Base-by-base conservation (phyloP, 2,797 vertebrate species). In the Gymnodraco acuticeps region DNA sequence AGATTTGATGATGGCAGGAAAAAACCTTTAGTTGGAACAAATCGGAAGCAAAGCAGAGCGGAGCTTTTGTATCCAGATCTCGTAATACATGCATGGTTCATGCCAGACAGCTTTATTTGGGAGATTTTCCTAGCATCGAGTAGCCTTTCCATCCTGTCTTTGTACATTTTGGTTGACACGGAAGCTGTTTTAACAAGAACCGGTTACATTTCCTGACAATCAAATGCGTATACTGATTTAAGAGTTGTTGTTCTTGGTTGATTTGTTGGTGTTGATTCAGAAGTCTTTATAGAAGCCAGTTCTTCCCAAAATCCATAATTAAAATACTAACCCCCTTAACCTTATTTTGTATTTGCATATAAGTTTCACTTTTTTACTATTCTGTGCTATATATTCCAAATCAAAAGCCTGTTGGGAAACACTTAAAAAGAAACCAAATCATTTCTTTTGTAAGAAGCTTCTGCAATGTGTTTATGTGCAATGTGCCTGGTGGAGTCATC, bases 401-500 rank as follows among this genome's bases (percentile, higher is more conserved):
- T 43, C 0, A 2, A 69, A 68, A 56, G 9, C n/a, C 31, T 27
- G 38, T 47, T 69, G 56, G 60, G 54, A 73, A 69, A 43, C 27
- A 48, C 10, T 70, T 33, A 6, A 59, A 61, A 63, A 33, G n/a
- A 5, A 66, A 58, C 20, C 15, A 61, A 63, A 51, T 38, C 0
- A 33, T 77, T 31, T 64, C 45, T 17, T 56, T 52, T 52, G 42
- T 19, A 65, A 69, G 45, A 45, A 66, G 43, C 64, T 45, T 50
- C 33, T 27, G 61, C 51, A 61, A 0, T 52, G 16, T 74, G 47
- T 60, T 59, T 79, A 82, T 64, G 41, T 62, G 56, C 66, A 43
- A 5, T 17, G 54, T 67, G 73, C 56, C 70, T 59, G 20, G 64
- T 50, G 14, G 64, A 75, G 31, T 77, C 64, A 63, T 74, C 31